Evolutionary conservation across 2,888 invertebrate genomes (phyloP).

Genomic region (Cyaniris semiargus): DNA sequence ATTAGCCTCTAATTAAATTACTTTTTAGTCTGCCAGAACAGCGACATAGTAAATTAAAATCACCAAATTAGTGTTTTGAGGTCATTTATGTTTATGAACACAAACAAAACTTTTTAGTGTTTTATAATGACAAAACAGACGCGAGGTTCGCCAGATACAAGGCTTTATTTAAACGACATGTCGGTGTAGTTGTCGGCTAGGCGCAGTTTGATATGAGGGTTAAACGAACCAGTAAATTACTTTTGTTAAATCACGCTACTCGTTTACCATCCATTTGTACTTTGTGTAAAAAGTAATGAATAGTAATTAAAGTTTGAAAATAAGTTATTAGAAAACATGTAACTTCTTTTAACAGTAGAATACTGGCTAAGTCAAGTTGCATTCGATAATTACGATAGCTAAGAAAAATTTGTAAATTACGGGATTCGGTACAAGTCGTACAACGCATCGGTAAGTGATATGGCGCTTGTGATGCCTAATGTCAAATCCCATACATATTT

Average conservation of each 20-base stretch:
- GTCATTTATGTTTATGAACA: background rate
- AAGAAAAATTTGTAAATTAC: too few species aligned
- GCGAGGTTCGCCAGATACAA: background rate
- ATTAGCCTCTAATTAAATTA: background rate
- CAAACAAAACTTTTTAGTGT: background rate
- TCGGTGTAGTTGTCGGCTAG: background rate
- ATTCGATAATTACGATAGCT: background rate
- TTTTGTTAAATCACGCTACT: constrained; percentile 19
- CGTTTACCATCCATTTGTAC: background rate
- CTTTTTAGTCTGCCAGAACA: background rate
- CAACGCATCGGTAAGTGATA: too few species aligned
- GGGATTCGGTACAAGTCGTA: too few species aligned
- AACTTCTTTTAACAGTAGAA: background rate
- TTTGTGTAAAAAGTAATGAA: background rate
- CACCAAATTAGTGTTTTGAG: background rate
- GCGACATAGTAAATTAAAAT: background rate
- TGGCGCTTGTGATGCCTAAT: too few species aligned
- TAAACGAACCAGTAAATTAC: constrained; percentile 22
- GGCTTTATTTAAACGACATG: background rate
- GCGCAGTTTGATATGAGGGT: constrained; percentile 16
- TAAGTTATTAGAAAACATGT: background rate
- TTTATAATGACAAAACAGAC: background rate
- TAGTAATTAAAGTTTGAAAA: background rate
- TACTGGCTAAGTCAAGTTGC: background rate
- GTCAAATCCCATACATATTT: too few species aligned